Conservation (phyloP, 2,888 invertebrate genomes). For the Automeris io region DNA sequence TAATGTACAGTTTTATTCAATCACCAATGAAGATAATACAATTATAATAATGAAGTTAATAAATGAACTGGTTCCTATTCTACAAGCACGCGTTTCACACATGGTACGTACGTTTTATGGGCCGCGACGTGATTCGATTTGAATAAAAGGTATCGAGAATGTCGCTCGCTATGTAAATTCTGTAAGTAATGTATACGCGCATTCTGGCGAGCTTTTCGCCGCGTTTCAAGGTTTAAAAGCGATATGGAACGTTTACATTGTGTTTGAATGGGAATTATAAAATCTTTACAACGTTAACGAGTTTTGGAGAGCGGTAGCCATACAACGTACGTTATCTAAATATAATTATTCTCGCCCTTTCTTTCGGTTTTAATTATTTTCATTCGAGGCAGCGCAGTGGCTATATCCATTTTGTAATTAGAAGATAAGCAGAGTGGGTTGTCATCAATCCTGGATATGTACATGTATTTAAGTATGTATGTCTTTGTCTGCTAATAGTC, state of each 20-base stretch:
- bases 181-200: constrained; percentile 15
- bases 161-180: constrained; percentile 21
- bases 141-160: constrained; percentile 27
- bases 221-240: constrained; percentile 7
- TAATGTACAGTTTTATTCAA: too few relatives aligned
- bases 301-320: neutral
- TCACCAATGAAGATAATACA: too few relatives aligned
- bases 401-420: too few relatives aligned
- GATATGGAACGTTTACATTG: constrained; percentile 2
- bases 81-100: constrained; percentile 3
- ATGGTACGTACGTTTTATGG: constrained; percentile 19
- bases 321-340: too few relatives aligned
- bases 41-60: neutral
- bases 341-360: too few relatives aligned
- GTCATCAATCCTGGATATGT: too few relatives aligned
- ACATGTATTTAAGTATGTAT: too few relatives aligned
- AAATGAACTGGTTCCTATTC: constrained; percentile 2
- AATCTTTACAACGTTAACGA: neutral
- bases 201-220: constrained; percentile 12
- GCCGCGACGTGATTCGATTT: constrained; percentile 28
- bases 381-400: too few relatives aligned
- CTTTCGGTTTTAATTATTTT: too few relatives aligned
- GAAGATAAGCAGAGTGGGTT: too few relatives aligned
- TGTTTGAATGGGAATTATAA: neutral
- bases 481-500: too few relatives aligned